These are phyloP conservation scores for Carapus acus DNA, from an alignment of 2,797 vertebrate genomes.

Conservation along the genomic window DNA sequence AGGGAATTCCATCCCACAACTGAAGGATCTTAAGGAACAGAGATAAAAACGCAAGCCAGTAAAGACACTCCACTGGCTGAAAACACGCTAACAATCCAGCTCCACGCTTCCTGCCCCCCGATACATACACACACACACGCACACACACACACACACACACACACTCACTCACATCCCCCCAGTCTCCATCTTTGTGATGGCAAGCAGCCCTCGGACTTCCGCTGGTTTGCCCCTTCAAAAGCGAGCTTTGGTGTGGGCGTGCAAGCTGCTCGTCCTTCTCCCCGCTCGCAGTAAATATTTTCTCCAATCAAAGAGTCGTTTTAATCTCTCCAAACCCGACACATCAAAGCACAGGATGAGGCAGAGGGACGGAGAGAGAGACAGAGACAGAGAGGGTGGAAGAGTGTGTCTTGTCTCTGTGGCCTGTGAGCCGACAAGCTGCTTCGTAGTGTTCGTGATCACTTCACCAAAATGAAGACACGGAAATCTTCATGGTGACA, in stretches of 20 bases:
- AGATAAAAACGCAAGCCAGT: constrained; percentile 45
- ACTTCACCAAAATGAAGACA: no score
- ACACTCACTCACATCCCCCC: constrained; percentile 14
- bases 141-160: no score
- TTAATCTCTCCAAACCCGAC: constrained; percentile 54
- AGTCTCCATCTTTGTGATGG: constrained; percentile 40
- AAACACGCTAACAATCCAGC: constrained; percentile 32
- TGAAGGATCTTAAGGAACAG: no score
- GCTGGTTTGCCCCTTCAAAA: constrained; percentile 43
- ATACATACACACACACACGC: no score
- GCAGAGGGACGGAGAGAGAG: constrained; percentile 25
- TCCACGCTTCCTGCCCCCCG: constrained; percentile 5
- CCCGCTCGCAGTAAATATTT: constrained; percentile 53
- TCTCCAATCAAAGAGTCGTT: constrained; percentile 49
- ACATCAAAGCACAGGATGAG: constrained; percentile 58
- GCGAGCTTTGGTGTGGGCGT: constrained; percentile 42
- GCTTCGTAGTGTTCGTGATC: no score
- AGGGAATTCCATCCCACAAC: constrained; percentile 27
- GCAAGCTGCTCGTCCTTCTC: constrained; percentile 21
- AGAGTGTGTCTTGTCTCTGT: no score
- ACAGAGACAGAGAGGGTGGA: not conserved
- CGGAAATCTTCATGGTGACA: no score
- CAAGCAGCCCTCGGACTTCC: constrained; percentile 50
- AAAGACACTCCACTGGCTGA: constrained; percentile 47
- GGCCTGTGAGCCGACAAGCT: no score